Base-by-base conservation (phyloP, 1,140 invertebrate genomes). In the Lordiphosa collinella region DNA sequence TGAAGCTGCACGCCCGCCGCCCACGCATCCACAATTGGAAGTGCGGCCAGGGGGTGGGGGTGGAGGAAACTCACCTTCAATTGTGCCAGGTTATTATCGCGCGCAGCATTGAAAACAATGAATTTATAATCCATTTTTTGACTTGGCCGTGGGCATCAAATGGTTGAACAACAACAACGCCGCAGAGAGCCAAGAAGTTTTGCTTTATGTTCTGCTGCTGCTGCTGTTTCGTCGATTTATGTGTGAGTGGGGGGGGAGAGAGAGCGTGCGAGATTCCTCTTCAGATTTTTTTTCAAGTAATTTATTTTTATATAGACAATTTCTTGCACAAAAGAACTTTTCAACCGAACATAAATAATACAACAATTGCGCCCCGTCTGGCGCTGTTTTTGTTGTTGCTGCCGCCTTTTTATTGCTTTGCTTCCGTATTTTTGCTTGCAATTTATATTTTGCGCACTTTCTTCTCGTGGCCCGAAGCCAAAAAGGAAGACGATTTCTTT, bases 81-180 rank as follows among this genome's bases (percentile, higher is more conserved):
- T 64, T 71, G 75, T 38, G 69, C 44, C 71, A 88, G 64, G 54
- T 88, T 86, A 35, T 88, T 87, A 41, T 88, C 87, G 67, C 86
- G 67, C 31, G 86, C 86, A 55, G 87, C 84, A 78, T 86, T 87
- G 34, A 84, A 88, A 48, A 87, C 84, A 61, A 86, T 61, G 48
- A 86, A 84, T 86, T 88, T 88, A 47, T 69, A 73, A 73, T 88
- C 86, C 86, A 87, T 87, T 61, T 66, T 82, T 34, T 46, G 34
- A 12, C 12, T 18, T 36, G 16, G 34, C 34, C 47, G 13, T 40
- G 12, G 14, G 37, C 44, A 29, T 47, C 13, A 16, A 40, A 37
- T 31, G 5, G 58, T 38, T 44, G 52, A 63, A 4, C 37, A 40
- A 16, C 37, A 40, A 40, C 13, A 61, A 32, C 49, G 58, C 58